Evolutionary conservation across 2,888 invertebrate species (phyloP), one percentile per base, ranked within the genome.

Genomic region (Mamestra brassicae): DNA sequence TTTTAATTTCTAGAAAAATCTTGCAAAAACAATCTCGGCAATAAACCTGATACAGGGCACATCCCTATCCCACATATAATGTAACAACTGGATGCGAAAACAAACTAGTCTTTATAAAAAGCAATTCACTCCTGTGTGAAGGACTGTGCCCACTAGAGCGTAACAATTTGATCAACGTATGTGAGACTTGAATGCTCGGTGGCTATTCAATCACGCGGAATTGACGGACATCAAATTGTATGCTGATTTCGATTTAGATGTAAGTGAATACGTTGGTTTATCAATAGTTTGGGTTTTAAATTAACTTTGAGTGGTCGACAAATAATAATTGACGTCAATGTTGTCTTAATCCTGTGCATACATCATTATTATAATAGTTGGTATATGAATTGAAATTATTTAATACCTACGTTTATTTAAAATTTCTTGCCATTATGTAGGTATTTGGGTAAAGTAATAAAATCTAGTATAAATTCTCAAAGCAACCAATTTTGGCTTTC

Each of bases 91-190:
- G 60, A 68, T 69, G 71, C 62, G 81, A 77, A 71, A 71, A 78
- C 79, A 84, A 83, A 76, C 87, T 85, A 71, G 87, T 84, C 74
- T 74, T 74, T 75, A 78, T 84, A 86, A 87, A 85, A 86, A 86
- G 78, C 67, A 71, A 84, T 87, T 85, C 74, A 67, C 76, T 81
- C 50, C 77, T 81, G 64, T 52, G 52, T 78, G 74, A 84, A 68
- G 78, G 71, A 52, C 75, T 71, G n/a, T 1, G n/a, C 11, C 61
- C 84, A 84, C 81, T 75, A 57, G 62, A 79, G 74, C 71, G 79
- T 76, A 76, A 70, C 81, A 67, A 58, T 64, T 61, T 68, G 61
- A 78, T 85, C 64, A 72, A 66, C 52, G 52, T 42, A 50, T 70
- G 58, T 61, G 76, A 55, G 62, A 71, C 66, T 55, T 36, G 55